Evolutionary conservation across 2,113 vertebrate genomes (phyloP), one percentile per base, ranked within the genome.

Genomic region (Pollachius pollachius): DNA sequence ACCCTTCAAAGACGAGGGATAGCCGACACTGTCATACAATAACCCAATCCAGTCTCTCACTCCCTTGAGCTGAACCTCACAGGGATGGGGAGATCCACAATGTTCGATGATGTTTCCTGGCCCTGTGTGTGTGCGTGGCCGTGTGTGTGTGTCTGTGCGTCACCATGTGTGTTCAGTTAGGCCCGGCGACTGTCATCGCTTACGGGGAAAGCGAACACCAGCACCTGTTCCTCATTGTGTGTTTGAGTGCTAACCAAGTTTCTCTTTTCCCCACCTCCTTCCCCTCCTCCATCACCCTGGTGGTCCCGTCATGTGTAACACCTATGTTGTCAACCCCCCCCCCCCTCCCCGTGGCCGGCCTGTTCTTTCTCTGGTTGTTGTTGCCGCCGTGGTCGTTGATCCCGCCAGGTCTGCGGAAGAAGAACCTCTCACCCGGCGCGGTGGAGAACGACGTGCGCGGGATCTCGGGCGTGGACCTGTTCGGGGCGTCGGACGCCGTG

Each of bases 341-440:
- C 30, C 30, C 30, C 30, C 30, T 4, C 30, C 0, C 41, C 11
- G 8, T 48, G 8, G 41, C 41, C 8, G 8, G 41, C 41, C 41
- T 48, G 11, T 48, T 48, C 12, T 8, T 48, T 48, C 41, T 48
- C 41, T 48, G 41, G 41, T 48, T 12, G 8, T 48, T 48, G 41
- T 48, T 48, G 41, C 41, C 7, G 41, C 41, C 7, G 41, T 13
- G 41, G 41, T 48, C 9, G 76, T 84, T 80, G 82, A 72, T 89
- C 90, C 84, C 41, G 41, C 41, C 86, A 99, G 97, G 97, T 84
- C 85, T 99, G 71, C 93, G 96, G 79, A 98, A 98, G 93, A 98
- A 99, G 91, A 99, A 99, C 82, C 87, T 99, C 60, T 98, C 96
- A 62, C 97, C 97, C 0, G 95, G 96, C 5, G 94, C 96, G 0